These are phyloP conservation scores for Silurus asotus DNA, from an alignment of 2,113 vertebrate genomes.

Conservation along the genomic window DNA sequence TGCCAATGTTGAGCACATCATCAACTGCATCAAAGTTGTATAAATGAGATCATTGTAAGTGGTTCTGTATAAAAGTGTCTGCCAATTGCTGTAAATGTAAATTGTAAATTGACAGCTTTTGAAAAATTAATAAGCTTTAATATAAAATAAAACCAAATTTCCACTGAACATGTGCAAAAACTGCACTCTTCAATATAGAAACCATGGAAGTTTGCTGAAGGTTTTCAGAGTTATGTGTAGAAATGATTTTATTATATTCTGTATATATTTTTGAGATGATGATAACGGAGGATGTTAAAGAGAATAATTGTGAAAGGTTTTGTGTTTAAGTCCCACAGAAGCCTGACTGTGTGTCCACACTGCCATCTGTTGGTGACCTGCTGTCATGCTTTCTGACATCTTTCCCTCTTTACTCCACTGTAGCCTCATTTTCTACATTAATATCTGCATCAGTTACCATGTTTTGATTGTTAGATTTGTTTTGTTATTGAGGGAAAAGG, in stretches of 20 bases:
- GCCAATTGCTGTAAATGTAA: too few relatives aligned
- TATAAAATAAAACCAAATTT: too few relatives aligned
- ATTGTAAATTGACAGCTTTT: too few relatives aligned
- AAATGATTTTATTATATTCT: background rate
- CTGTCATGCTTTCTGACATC: background rate
- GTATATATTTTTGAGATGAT: background rate
- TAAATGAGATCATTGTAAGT: too few relatives aligned
- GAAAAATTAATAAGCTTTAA: too few relatives aligned
- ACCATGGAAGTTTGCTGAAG: background rate
- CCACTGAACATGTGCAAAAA: too few relatives aligned
- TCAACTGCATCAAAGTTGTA: too few relatives aligned
- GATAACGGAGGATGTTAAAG: background rate
- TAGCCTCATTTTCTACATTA: background rate
- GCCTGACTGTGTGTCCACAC: slow-evolving; percentile 40
- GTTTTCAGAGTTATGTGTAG: background rate
- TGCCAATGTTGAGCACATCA: too few relatives aligned
- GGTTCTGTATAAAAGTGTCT: too few relatives aligned
- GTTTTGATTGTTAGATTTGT: background rate
- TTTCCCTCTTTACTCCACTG: background rate
- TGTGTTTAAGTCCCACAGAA: background rate
- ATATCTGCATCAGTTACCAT: background rate
- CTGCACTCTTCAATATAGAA: background rate
- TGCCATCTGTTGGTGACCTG: slow-evolving; percentile 60
- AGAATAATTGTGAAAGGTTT: background rate
- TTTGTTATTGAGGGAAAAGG: background rate